Percentiles rank a stretch among this genome's conserved stretches.
Conservation (phyloP, 2,888 invertebrate genomes). For the Neoitamus cyanurus region DNA sequence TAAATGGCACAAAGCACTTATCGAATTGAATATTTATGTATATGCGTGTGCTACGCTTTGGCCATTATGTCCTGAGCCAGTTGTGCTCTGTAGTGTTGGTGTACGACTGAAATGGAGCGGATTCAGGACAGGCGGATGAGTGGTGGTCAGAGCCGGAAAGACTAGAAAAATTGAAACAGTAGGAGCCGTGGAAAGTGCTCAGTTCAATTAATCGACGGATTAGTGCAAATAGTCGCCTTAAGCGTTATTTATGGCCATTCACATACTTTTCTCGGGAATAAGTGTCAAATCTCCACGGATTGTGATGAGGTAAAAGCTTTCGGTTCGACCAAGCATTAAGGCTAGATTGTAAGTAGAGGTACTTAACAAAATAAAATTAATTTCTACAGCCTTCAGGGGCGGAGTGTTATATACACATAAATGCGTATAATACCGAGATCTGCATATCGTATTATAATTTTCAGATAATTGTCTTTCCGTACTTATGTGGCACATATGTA, state of each 20-base stretch:
- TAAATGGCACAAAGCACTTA: slow-evolving; percentile 56
- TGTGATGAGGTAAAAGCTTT: background rate
- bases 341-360: background rate
- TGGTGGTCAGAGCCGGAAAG: background rate
- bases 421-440: no score
- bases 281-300: background rate
- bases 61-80: background rate
- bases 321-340: background rate
- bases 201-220: slow-evolving; percentile 20
- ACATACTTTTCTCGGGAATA: background rate
- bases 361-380: background rate
- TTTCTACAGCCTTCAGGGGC: no score
- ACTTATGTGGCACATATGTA: no score
- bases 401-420: no score
- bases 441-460: no score
- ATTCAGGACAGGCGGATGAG: background rate
- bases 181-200: background rate
- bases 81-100: background rate
- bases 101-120: background rate
- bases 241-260: background rate
- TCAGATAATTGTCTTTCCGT: no score
- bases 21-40: slow-evolving; percentile 54
- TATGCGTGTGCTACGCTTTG: background rate
- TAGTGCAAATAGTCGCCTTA: background rate
- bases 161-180: slow-evolving; percentile 4